phyloP scores from a whole-genome alignment of 1,140 invertebrate genomes.

The Eriosoma lanigerum region DNA sequence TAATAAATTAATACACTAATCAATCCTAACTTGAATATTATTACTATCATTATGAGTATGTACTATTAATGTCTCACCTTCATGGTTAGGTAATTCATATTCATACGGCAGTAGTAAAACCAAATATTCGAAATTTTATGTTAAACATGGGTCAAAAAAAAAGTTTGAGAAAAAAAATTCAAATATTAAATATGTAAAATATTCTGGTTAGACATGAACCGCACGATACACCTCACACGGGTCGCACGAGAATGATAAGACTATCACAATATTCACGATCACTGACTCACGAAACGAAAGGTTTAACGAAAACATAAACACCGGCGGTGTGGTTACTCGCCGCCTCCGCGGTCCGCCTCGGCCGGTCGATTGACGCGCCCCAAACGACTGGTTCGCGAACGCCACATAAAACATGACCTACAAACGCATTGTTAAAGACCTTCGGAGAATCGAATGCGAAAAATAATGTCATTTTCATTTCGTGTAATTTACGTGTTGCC shows the following conservation, averaged over 20 bases:
- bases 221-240: neutral
- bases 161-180: too few species aligned
- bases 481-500: neutral
- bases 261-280: neutral
- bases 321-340: neutral
- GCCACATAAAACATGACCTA: neutral
- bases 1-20: too few species aligned
- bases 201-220: neutral
- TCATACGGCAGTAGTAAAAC: too few species aligned
- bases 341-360: neutral
- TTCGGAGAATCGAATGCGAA: neutral
- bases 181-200: too few species aligned
- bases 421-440: neutral
- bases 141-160: too few species aligned
- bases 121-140: too few species aligned
- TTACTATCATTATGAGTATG: too few species aligned
- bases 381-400: neutral
- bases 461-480: too few species aligned
- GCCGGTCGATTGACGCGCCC: conserved; percentile 10
- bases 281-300: neutral
- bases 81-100: too few species aligned
- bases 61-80: too few species aligned
- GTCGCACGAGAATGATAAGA: conserved; percentile 14
- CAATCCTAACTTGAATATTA: too few species aligned
- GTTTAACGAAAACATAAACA: neutral